Base-by-base conservation (phyloP, 2,113 vertebrate species). In the Engystomops pustulosus region DNA sequence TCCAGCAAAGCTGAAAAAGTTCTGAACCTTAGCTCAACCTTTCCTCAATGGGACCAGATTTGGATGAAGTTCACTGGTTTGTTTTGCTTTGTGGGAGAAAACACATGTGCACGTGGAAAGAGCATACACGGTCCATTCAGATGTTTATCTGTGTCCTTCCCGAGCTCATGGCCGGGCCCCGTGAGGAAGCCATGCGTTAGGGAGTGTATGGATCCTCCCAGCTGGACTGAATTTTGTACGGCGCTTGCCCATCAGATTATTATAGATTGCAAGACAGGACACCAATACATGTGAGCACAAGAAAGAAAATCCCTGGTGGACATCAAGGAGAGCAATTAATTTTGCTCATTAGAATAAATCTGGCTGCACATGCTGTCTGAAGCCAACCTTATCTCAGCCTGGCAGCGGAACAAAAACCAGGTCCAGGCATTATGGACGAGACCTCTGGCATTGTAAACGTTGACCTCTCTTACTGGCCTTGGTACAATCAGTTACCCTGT, bases 401-500 rank as follows among this genome's bases (percentile, higher is more conserved):
- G 80, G 80, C 80, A 81, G n/a, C 1, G 58, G 32, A 81, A 62
- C 36, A 68, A 17, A 72, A 80, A 80, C 53, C 80, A 71, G 47
- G 45, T 20, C 80, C 65, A 70, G 32, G 34, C 80, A 55, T 81
- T 71, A 71, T 53, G 67, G 68, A 44, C n/a, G 47, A 41, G 80
- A 71, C 65, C 68, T 20, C 23, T 71, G 80, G 67, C 80, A 70
- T n/a, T 27, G 47, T 81, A 34, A 70, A 58, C 1, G 49, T 68
- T 53, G 44, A 55, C 67, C 80, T 81, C 68, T 70, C 11, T 20
- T 53, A 38, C 25, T 81, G 67, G 80, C 67, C 65, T 55, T 44
- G 6, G 47, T 72, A 82, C 80, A 82, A 82, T 82, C 69, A 53
- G 68, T 72, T 82, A 72, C 68, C 74, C 80, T 41, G 67, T 81